Conservation (phyloP, 1,140 invertebrate genomes). For the Linepithema humile region DNA sequence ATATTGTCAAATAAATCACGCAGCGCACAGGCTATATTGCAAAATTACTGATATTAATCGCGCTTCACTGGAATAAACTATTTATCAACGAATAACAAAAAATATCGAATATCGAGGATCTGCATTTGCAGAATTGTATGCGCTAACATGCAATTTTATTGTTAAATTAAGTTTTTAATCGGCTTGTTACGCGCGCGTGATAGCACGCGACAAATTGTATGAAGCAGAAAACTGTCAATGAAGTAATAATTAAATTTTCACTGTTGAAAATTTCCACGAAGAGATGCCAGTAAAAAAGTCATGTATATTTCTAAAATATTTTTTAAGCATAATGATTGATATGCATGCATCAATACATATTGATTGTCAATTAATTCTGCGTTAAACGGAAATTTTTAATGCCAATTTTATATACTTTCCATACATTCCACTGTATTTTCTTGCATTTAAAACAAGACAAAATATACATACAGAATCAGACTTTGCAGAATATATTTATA, state of each 20-base stretch:
- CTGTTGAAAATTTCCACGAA: neutral
- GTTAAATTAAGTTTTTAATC: neutral
- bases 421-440: neutral
- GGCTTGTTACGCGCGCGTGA: neutral
- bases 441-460: neutral
- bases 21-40: neutral
- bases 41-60: conserved; percentile 18
- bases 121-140: neutral
- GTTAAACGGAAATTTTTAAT: neutral
- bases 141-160: neutral
- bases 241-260: neutral
- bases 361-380: neutral
- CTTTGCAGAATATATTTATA: neutral
- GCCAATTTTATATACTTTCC: neutral
- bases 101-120: neutral
- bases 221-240: neutral
- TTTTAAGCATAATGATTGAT: neutral
- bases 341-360: neutral
- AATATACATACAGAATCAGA: neutral
- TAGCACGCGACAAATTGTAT: neutral
- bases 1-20: conserved; percentile 54
- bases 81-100: conserved; percentile 1
- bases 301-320: neutral
- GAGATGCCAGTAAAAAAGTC: neutral
- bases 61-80: neutral